Evolutionary conservation across 1,140 invertebrate genomes (phyloP), one percentile per base, ranked within the genome.

Genomic region (Dendroctonus ponderosae): DNA sequence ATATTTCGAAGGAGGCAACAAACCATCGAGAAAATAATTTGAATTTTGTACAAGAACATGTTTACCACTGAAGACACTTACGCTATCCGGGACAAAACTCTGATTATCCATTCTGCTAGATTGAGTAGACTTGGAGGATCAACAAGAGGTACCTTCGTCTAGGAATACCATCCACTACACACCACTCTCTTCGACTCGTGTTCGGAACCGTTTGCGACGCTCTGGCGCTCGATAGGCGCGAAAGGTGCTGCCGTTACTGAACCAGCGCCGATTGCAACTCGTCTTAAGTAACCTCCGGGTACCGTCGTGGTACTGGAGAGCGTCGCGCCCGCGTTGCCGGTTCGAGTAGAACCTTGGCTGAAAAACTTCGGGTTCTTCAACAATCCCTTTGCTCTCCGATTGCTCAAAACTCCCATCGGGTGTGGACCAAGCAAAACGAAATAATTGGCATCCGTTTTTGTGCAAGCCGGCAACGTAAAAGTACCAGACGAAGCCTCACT

Each of bases 61-160:
- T 46, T 46, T 46, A 11, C 0, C 12, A 11, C 3, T 46, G 43
- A 46, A 12, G 43, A 12, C 66, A 76, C 74, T 76, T 70, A 76
- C 74, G 74, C 69, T 76, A 76, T 74, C 73, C 68, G 74, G 67
- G 67, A 71, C 69, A 63, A 74, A 73, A 72, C 66, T 72, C 70
- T 72, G 70, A 64, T 73, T 70, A 62, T 76, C 74, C 74, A 76
- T 62, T 70, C 12, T 44, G 54, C 51, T 52, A 5, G 14, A 52
- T 50, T 41, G 43, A 58, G 26, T 60, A 9, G 8, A 42, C 15
- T 64, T 59, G 11, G 6, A 6, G 41, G 37, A 44, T 41, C 5
- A 49, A 65, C 44, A 67, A 64, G 61, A 70, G 65, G 15, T 63
- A 61, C 56, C 69, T 51, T 42, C 50, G 53, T 65, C 71, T 48